Base-by-base conservation (phyloP, 2,113 vertebrate species). In the Argyrosomus japonicus region DNA sequence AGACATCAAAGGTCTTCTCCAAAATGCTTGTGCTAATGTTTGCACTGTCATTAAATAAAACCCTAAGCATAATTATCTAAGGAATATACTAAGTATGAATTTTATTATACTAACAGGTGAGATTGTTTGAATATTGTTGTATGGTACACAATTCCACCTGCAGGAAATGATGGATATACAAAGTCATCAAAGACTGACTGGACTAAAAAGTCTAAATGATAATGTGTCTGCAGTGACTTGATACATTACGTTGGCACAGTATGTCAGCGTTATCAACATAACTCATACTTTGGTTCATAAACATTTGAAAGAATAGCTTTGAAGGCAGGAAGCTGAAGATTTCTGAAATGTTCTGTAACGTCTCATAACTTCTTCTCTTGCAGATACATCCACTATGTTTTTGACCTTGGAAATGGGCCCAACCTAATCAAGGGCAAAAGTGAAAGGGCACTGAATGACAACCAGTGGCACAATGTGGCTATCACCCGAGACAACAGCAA, bases 341-440 rank as follows among this genome's bases (percentile, higher is more conserved):
- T 60, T 65, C 11, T 19, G 4, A 45, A 53, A 12, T 4, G 21
- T 32, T 62, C 47, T 53, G 17, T 60, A 36, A 19, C 68, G 36
- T n/a, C 18, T 25, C 12, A 5, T 23, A 10, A 19, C 7, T 58
- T 23, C 36, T 43, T 48, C 10, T 75, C 50, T 70, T 71, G 14
- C 85, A 99, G 98, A 80, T 99, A 99, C 68, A 97, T 99, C 88
- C 98, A 99, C 87, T 99, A 99, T 0, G 97, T 99, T n/a, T 99
- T 99, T 93, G 97, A 99, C 85, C 97, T 99, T 7, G 98, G 98
- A 61, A 99, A 99, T 1, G 98, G 98, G 4, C 97, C 98, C 18
- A 98, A 99, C 68, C 96, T 99, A 87, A 99, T 99, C 89, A 99
- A 99, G 83, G 98, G 98, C 50, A 99, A 98, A 90, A 99, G 97